phyloP scores from a whole-genome alignment of 2,113 vertebrate species.

The Misgurnus mizolepis region DNA sequence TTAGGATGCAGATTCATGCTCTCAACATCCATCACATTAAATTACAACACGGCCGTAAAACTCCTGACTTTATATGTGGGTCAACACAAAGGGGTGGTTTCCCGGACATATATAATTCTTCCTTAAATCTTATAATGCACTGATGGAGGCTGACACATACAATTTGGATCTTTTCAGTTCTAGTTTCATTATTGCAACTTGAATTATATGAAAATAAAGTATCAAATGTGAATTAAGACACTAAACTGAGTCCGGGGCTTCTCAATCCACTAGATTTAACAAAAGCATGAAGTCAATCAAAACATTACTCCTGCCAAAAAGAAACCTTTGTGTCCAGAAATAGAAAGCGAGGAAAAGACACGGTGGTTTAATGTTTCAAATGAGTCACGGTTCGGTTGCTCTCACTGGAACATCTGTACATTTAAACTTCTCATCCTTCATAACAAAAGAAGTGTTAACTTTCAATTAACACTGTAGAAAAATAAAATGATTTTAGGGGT shows the following conservation, averaged over 20 bases:
- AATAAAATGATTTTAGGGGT: background rate
- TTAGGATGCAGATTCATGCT: background rate
- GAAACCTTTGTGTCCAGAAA: slow-evolving; percentile 6
- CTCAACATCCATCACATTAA: no score
- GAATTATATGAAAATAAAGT: no score
- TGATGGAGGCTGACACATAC: no score
- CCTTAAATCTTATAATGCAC: no score
- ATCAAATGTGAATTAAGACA: no score
- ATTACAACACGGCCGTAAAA: no score
- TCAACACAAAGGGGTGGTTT: no score
- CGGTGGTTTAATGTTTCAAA: background rate
- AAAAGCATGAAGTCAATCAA: slow-evolving; percentile 12
- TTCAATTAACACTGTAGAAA: background rate
- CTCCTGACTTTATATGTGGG: no score
- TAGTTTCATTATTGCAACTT: no score
- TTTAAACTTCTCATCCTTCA: background rate
- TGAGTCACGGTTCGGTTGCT: background rate
- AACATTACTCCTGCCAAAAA: slow-evolving; percentile 2
- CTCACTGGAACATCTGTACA: background rate
- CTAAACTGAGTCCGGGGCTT: background rate
- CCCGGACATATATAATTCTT: no score
- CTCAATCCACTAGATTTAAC: background rate
- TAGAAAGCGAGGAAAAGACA: background rate
- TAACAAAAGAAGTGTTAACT: background rate
- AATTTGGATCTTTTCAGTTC: no score